Percentiles rank a stretch among this genome's conserved stretches.
phyloP scores from a whole-genome alignment of 2,113 vertebrate genomes.

The Crypturellus undulatus region DNA sequence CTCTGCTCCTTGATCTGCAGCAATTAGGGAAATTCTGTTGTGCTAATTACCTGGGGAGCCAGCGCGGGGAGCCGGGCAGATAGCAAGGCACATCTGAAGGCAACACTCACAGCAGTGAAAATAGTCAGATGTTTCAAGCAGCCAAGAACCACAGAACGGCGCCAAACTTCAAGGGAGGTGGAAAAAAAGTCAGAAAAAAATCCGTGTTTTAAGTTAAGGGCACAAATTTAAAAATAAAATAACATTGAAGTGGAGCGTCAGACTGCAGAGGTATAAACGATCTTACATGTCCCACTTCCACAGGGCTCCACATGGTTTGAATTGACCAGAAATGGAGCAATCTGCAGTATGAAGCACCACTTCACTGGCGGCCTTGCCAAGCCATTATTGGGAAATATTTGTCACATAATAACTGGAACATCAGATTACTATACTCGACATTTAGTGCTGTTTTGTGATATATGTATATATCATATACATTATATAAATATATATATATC shows the following conservation, averaged over 20 bases:
- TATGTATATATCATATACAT: not conserved
- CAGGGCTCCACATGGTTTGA: constrained; percentile 39
- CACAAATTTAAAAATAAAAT: not conserved
- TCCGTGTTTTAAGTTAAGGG: not conserved
- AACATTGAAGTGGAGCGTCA: not conserved
- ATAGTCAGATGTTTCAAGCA: not conserved
- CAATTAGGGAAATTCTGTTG: constrained; percentile 63
- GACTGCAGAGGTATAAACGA: constrained; percentile 8
- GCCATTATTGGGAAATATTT: constrained; percentile 64
- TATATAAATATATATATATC: no score
- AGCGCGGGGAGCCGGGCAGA: not conserved
- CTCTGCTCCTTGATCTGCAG: constrained; percentile 45
- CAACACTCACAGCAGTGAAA: not conserved
- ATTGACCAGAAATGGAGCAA: constrained; percentile 33
- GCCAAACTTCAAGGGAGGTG: not conserved
- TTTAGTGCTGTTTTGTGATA: constrained; percentile 20
- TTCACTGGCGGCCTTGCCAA: constrained; percentile 4
- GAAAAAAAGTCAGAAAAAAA: not conserved
- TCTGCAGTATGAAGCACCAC: not conserved
- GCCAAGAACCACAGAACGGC: not conserved
- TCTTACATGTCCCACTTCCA: not conserved
- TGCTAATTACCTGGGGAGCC: constrained; percentile 65
- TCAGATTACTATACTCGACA: constrained; percentile 38
- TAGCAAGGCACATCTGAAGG: not conserved
- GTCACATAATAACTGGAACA: constrained; percentile 68